Base-by-base conservation (phyloP, 35 echinoderm and acorn worm genomes). In the Ophiothrix spiculata region DNA sequence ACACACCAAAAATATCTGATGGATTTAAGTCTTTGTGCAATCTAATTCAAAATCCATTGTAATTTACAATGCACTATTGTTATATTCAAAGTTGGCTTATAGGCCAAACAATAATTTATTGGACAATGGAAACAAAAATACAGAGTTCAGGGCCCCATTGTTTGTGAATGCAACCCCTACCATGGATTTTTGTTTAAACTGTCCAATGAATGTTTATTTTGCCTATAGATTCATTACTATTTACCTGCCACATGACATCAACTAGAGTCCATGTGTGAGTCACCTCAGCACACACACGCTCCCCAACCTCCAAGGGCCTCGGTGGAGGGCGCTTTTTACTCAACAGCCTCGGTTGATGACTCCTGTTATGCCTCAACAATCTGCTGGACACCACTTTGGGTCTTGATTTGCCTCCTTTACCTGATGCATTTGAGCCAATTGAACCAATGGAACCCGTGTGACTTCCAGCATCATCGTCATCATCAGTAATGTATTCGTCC, bases 241-340 rank as follows among this genome's bases (percentile, higher is more conserved):
- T 83, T 45, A 97, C 94, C 90, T 99, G 96, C 96, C 96, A 99
- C 35, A 91, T 84, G 32, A 99, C 92, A 92, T 94, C 92, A 38
- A 94, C 92, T 14, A 79, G n/a, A 6, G 96, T 94, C 17, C 76
- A 83, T 14, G 96, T 99, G 75, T 99, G 88, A 13, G 96, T 94
- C 14, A 99, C 86, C 56, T 99, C 96, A 11, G 94, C 86, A 84
- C 95, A 98, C 12, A 93, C 82, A 21, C 56, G 63, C n/a, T 93
- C 85, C 31, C 85, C 84, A 49, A 83, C 75, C 76, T 90, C 83
- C 17, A 93, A 34, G 4, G 92, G 87, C 39, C 56, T 79, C 38
- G 56, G 32, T 10, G 21, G 75, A 3, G 78, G 37, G 12, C 69
- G 87, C 78, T 91, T 91, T 33, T 83, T 97, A 15, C 33, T 28